These are phyloP conservation scores for Paedocypris sp. DNA, from an alignment of 2,113 vertebrate genomes.

Conservation along the genomic window DNA sequence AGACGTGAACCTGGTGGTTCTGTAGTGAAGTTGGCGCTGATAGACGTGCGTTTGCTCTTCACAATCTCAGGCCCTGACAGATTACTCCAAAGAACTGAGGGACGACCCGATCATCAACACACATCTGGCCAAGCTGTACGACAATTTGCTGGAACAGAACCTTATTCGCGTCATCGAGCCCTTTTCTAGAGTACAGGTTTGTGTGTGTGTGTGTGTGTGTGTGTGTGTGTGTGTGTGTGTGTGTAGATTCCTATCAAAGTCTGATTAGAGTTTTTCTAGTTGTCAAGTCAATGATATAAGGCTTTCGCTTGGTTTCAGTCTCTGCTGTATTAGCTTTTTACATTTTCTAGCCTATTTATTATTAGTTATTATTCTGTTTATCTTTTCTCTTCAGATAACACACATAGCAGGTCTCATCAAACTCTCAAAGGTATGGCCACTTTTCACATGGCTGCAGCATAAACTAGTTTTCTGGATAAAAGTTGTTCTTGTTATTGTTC, in stretches of 20 bases:
- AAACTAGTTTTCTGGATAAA: too few relatives aligned
- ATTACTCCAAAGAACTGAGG: slow-evolving; percentile 90
- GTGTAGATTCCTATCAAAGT: too few relatives aligned
- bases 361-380: neutral
- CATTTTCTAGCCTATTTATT: slow-evolving; percentile 63
- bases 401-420: slow-evolving; percentile 98
- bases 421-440: slow-evolving; percentile 82
- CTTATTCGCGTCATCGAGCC: slow-evolving; percentile 97
- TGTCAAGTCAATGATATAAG: too few relatives aligned
- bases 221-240: neutral
- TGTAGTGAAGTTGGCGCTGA: neutral
- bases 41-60: neutral
- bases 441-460: too few relatives aligned
- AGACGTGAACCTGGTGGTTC: slow-evolving; percentile 32
- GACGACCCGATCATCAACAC: slow-evolving; percentile 96
- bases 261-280: too few relatives aligned
- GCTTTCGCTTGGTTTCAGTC: neutral
- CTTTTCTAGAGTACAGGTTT: slow-evolving; percentile 96
- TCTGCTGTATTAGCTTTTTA: slow-evolving; percentile 56
- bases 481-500: neutral
- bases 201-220: neutral
- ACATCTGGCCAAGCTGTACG: slow-evolving; percentile 89
- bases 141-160: slow-evolving; percentile 96
- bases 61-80: slow-evolving; percentile 78
- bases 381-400: slow-evolving; percentile 70